These are phyloP conservation scores for Fistularia commersonii DNA, from an alignment of 2,797 vertebrate genomes.

Conservation along the genomic window DNA sequence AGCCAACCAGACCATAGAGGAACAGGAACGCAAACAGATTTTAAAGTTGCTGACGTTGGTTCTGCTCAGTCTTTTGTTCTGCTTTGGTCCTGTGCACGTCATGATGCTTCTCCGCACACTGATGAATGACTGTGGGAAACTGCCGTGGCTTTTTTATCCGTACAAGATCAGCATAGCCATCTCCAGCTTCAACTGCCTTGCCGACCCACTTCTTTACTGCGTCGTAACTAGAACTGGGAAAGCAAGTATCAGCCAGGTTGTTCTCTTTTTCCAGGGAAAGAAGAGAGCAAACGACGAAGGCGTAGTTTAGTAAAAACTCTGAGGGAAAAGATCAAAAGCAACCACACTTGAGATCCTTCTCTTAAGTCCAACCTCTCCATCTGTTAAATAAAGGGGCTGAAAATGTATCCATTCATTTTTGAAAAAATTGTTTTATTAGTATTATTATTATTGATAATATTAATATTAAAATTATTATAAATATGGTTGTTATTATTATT, in stretches of 20 bases:
- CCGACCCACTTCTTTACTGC: slow-evolving; percentile 87
- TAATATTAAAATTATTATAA: too few species aligned
- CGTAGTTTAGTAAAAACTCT: slow-evolving; percentile 8
- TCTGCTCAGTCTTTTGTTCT: slow-evolving; percentile 78
- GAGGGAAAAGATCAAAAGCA: neutral
- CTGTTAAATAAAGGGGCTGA: too few species aligned
- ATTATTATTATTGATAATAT: too few species aligned
- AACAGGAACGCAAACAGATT: slow-evolving; percentile 76
- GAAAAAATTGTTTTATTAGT: too few species aligned
- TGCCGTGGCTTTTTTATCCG: slow-evolving; percentile 42
- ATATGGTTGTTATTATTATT: too few species aligned
- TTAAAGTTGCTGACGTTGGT: slow-evolving; percentile 74
- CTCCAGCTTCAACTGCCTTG: slow-evolving; percentile 82
- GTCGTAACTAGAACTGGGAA: slow-evolving; percentile 81
- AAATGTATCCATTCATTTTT: too few species aligned
- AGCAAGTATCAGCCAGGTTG: slow-evolving; percentile 37
- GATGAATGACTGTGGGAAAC: slow-evolving; percentile 36
- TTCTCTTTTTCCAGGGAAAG: slow-evolving; percentile 40
- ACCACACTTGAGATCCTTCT: too few species aligned
- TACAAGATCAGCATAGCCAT: slow-evolving; percentile 79
- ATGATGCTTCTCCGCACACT: slow-evolving; percentile 75
- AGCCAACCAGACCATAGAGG: slow-evolving; percentile 78
- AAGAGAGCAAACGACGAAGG: slow-evolving; percentile 9
- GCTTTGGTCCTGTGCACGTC: slow-evolving; percentile 83
- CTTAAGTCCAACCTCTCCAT: too few species aligned